Conservation (phyloP, 2,113 vertebrate species). For the Cynocephalus volans region DNA sequence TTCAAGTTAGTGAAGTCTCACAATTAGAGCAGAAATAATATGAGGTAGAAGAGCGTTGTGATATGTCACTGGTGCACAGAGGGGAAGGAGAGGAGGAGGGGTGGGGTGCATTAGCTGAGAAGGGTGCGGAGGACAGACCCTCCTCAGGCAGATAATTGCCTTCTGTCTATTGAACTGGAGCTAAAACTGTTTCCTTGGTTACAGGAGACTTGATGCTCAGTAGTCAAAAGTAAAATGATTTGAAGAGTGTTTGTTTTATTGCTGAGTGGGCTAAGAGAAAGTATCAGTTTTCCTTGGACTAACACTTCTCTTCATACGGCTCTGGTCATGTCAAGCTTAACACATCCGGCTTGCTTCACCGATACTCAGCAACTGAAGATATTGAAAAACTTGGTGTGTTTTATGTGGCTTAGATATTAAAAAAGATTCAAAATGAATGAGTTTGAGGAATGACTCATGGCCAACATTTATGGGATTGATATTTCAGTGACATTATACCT, state of each 20-base stretch:
- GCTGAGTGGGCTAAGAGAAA: constrained; percentile 57
- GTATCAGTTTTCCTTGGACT: constrained; percentile 53
- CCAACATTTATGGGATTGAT: background rate
- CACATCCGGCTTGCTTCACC: background rate
- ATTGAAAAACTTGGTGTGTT: constrained; percentile 21
- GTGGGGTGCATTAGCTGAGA: background rate
- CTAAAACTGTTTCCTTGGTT: constrained; percentile 70
- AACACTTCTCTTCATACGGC: constrained; percentile 62
- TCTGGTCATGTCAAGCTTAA: constrained; percentile 58
- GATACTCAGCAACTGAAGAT: constrained; percentile 42
- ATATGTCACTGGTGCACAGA: background rate
- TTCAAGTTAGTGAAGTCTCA: background rate
- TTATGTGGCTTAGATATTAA: constrained; percentile 21
- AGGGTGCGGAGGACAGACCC: background rate
- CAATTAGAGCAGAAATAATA: background rate
- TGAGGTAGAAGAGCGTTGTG: background rate
- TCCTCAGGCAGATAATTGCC: constrained; percentile 37
- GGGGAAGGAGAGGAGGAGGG: background rate
- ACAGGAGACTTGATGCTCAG: constrained; percentile 41
- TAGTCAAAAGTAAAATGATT: constrained; percentile 65
- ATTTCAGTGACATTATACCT: background rate
- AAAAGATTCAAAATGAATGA: constrained; percentile 18
- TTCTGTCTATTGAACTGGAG: constrained; percentile 54
- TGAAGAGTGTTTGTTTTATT: constrained; percentile 73
- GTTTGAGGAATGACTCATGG: constrained; percentile 48